These are phyloP conservation scores for Amblyornis subalaris DNA, from an alignment of 2,113 vertebrate species.

Conservation along the genomic window DNA sequence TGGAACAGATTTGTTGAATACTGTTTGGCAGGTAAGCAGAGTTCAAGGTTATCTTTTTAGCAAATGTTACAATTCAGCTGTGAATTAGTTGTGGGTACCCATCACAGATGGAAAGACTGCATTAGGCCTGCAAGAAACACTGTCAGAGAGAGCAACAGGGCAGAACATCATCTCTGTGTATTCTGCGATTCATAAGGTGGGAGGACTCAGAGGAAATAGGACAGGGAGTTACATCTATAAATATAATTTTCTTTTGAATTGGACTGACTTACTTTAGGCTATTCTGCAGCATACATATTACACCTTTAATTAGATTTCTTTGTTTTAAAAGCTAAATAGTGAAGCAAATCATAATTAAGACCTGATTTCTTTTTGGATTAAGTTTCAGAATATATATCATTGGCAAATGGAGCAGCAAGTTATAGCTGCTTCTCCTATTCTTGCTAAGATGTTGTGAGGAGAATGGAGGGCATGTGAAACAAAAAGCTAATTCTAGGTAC, in stretches of 20 bases:
- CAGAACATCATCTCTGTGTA: neutral
- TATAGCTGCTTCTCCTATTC: neutral
- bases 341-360: neutral
- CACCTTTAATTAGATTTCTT: neutral
- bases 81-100: neutral
- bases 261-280: neutral
- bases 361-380: neutral
- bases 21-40: neutral
- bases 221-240: neutral
- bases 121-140: neutral
- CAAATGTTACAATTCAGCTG: neutral
- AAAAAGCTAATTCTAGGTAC: neutral
- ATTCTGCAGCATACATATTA: neutral
- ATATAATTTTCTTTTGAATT: neutral
- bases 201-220: neutral
- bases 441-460: neutral
- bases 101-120: neutral
- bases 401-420: neutral
- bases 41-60: conserved; percentile 25
- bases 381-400: neutral
- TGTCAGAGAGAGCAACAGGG: neutral
- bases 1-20: neutral
- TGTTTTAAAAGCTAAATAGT: neutral
- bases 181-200: neutral
- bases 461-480: neutral